phyloP scores from a whole-genome alignment of 2,888 invertebrate genomes.

The Coelopa pilipes region DNA sequence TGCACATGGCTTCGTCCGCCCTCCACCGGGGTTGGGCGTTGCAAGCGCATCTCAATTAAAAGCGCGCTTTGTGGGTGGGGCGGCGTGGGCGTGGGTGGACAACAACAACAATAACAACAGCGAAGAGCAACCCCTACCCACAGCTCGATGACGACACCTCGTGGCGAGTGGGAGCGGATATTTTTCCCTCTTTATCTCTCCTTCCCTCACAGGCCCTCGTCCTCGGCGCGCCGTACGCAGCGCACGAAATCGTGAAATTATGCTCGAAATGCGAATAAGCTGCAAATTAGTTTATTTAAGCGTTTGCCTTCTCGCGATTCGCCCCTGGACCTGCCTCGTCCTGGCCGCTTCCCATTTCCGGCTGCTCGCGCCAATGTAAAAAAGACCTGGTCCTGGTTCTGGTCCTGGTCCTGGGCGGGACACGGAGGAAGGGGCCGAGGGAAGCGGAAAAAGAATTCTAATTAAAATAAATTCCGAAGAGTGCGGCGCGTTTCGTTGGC shows the following conservation, averaged over 20 bases:
- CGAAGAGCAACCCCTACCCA: neutral
- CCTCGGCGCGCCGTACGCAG: neutral
- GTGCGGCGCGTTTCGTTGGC: conserved; percentile 7
- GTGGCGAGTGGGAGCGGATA: neutral
- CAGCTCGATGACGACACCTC: neutral
- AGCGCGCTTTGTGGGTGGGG: neutral
- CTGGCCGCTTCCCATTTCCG: neutral
- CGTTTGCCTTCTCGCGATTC: neutral
- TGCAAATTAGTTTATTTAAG: conserved; percentile 30
- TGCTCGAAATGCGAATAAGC: conserved; percentile 20
- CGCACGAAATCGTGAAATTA: conserved; percentile 24
- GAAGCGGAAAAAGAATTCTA: conserved; percentile 12
- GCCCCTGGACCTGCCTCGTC: neutral
- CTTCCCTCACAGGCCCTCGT: conserved; percentile 1
- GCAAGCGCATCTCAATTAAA: conserved; percentile 13
- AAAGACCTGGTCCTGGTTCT: neutral
- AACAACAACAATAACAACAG: neutral
- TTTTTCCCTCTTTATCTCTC: conserved; percentile 1
- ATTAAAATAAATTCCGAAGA: conserved; percentile 22
- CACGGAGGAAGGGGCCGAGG: neutral
- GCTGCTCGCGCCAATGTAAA: neutral
- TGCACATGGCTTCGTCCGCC: too few relatives aligned
- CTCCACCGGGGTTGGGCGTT: neutral
- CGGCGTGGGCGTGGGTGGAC: neutral
- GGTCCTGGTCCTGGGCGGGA: neutral